phyloP scores from a whole-genome alignment of 2,797 vertebrate genomes.

The Sorex maritimensis region DNA sequence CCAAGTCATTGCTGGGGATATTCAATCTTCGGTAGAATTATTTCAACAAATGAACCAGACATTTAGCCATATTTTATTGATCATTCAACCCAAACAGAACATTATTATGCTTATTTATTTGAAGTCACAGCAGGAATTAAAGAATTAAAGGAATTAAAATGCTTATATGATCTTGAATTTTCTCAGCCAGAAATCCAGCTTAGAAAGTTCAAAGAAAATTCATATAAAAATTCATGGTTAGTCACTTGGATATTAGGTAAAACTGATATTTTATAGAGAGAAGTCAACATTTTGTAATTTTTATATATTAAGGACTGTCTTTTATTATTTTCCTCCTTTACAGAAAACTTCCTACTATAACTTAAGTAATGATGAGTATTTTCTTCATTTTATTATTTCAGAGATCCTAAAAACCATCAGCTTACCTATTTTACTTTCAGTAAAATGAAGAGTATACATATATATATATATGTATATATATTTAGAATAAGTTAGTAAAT shows the following conservation, averaged over 20 bases:
- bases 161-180: neutral
- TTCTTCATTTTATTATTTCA: slow-evolving; percentile 20
- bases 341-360: neutral
- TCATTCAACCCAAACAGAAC: slow-evolving; percentile 15
- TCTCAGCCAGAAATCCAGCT: slow-evolving; percentile 63
- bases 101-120: slow-evolving; percentile 54
- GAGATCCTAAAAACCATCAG: slow-evolving; percentile 50
- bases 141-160: slow-evolving; percentile 28
- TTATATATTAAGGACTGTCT: neutral
- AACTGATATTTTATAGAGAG: slow-evolving; percentile 46
- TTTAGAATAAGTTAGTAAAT: slow-evolving; percentile 83
- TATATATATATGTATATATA: slow-evolving; percentile 77
- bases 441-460: slow-evolving; percentile 83
- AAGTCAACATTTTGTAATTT: slow-evolving; percentile 37
- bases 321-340: slow-evolving; percentile 21
- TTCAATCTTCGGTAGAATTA: slow-evolving; percentile 56
- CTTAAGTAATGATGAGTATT: neutral
- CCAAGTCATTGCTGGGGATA: slow-evolving; percentile 28
- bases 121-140: slow-evolving; percentile 43
- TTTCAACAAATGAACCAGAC: slow-evolving; percentile 39
- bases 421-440: slow-evolving; percentile 76
- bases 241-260: neutral
- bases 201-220: slow-evolving; percentile 48
- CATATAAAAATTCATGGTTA: slow-evolving; percentile 37
- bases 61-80: neutral